Base-by-base conservation (phyloP, 2,797 vertebrate genomes). In the Syngnathus rostellatus region DNA sequence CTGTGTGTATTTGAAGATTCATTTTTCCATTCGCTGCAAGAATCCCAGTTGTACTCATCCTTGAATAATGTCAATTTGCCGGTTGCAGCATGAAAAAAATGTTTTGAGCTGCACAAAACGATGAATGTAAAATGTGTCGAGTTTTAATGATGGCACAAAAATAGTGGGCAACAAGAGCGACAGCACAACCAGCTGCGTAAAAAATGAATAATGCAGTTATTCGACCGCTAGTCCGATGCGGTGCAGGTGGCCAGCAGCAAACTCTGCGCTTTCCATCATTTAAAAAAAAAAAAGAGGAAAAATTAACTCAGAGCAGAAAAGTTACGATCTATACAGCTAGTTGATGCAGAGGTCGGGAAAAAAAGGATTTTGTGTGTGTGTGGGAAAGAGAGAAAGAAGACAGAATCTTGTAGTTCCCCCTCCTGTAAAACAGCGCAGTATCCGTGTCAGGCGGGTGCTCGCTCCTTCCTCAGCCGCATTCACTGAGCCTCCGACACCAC, bases 131-230 rank as follows among this genome's bases (percentile, higher is more conserved):
- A 38, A 40, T 41, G 6, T 14, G 25, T 10, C 31, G 14, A 19
- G 37, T 38, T 59, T 8, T 10, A 17, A 39, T 59, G 8, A 39
- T 5, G 57, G 8, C 58, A 21, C n/a, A 16, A 59, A 41, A 53
- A n/a, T 51, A n/a, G n/a, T 21, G 21, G 19, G 50, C 8, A 51
- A 51, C n/a, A 46, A 46, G 68, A 72, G n/a, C 67, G 17, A 23
- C 45, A 67, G 54, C 45, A 69, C 73, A 74, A 78, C 69, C 69
- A 68, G 66, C 79, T 72, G 79, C 76, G 78, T 84, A 81, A 81
- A 83, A 31, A 69, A 81, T 73, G 75, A 83, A 85, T 77, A 85
- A 84, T 82, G 82, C 79, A 83, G 83, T 77, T 83, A 76, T 76
- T 81, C 62, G 72, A 81, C 66, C 69, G 76, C 75, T 65, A 73